Percentiles rank a stretch among this genome's conserved stretches.
These are phyloP conservation scores for Nesidiocoris tenuis DNA, from an alignment of 2,888 invertebrate genomes.

Conservation along the genomic window DNA sequence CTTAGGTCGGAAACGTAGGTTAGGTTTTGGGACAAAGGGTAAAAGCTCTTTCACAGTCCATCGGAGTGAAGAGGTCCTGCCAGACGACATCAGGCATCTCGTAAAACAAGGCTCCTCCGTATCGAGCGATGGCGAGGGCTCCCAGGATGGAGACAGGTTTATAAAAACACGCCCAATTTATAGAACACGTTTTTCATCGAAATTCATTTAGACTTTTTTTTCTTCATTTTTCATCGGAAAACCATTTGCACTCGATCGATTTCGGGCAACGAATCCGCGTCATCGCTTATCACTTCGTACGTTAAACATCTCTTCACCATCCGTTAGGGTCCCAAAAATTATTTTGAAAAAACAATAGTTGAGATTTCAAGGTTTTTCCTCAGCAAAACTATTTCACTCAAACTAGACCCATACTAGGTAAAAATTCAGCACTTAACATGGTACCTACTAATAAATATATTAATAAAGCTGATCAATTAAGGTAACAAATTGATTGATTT, in stretches of 20 bases:
- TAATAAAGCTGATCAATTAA: too few relatives aligned
- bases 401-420: too few relatives aligned
- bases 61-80: conserved; percentile 96
- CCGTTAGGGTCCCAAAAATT: background rate
- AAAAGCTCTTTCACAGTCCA: conserved; percentile 96
- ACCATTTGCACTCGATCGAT: background rate
- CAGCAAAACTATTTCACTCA: too few relatives aligned
- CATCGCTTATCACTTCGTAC: too few relatives aligned
- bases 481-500: too few relatives aligned
- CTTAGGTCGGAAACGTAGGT: conserved; percentile 86
- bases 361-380: too few relatives aligned
- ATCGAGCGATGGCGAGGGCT: conserved; percentile 82
- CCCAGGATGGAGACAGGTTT: conserved; percentile 54
- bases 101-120: conserved; percentile 83
- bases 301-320: too few relatives aligned
- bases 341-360: too few relatives aligned
- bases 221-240: background rate
- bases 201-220: background rate
- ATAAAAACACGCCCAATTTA: conserved; percentile 11
- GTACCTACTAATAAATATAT: too few relatives aligned
- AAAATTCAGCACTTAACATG: too few relatives aligned
- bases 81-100: conserved; percentile 73
- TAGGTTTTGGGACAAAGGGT: conserved; percentile 92
- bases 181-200: background rate
- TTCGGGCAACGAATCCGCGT: too few relatives aligned